Evolutionary conservation across 2,113 vertebrate genomes (phyloP).

Genomic region (Sinocyclocheilus rhinocerous): DNA sequence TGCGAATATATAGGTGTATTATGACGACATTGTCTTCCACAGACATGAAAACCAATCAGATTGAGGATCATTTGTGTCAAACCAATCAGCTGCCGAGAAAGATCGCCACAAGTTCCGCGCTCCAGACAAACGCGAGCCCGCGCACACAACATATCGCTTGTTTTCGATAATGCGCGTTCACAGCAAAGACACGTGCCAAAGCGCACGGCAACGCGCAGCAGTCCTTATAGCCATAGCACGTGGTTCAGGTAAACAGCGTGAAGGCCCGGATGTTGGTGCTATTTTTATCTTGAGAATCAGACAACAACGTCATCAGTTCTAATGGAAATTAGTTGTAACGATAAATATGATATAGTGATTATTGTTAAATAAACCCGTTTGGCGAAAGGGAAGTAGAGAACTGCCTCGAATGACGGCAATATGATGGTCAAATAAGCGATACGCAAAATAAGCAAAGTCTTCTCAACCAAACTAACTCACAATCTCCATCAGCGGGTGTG

Average conservation of each 20-base stretch:
- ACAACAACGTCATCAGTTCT: neutral
- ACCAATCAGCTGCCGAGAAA: slow-evolving; percentile 49
- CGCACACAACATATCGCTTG: slow-evolving; percentile 61
- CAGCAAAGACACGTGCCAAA: slow-evolving; percentile 61
- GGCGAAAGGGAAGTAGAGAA: neutral
- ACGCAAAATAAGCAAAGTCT: too few species aligned
- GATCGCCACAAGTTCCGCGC: neutral
- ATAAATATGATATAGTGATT: neutral
- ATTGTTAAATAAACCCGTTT: neutral
- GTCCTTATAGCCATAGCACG: slow-evolving; percentile 64
- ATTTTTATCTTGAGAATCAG: neutral
- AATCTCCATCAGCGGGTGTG: too few species aligned
- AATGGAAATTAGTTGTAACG: neutral
- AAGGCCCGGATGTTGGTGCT: slow-evolving; percentile 22
- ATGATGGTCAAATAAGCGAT: neutral
- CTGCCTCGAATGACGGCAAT: neutral
- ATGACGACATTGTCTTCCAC: slow-evolving; percentile 34
- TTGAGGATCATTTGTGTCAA: neutral
- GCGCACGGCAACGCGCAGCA: slow-evolving; percentile 57
- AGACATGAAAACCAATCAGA: slow-evolving; percentile 66
- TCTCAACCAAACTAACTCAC: too few species aligned
- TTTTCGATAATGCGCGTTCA: slow-evolving; percentile 68
- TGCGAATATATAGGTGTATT: neutral
- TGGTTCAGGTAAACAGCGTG: slow-evolving; percentile 64
- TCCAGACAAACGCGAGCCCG: slow-evolving; percentile 35